Conservation (phyloP, 2,888 invertebrate genomes). For the Leptothorax acervorum region DNA sequence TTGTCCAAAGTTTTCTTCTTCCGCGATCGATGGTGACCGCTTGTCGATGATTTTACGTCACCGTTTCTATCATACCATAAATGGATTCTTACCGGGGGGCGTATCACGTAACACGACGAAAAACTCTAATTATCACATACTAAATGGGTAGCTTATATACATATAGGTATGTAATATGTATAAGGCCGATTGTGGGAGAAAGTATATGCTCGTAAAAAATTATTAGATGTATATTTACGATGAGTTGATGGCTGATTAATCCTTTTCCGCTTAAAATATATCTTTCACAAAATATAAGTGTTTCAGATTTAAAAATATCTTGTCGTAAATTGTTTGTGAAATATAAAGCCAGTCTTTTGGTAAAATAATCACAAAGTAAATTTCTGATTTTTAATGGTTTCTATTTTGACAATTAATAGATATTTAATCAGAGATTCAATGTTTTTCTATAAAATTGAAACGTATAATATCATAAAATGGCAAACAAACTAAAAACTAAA, state of each 20-base stretch:
- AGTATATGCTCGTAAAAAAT: neutral
- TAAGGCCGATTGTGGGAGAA: constrained; percentile 2
- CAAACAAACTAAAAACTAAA: neutral
- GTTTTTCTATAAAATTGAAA: neutral
- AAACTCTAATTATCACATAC: constrained; percentile 23
- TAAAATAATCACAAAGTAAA: neutral
- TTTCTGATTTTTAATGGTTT: neutral
- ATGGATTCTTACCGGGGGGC: constrained; percentile 10
- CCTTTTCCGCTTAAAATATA: neutral
- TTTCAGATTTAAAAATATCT: neutral
- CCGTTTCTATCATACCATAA: neutral
- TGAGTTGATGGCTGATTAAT: neutral
- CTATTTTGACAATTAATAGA: neutral
- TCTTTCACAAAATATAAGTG: neutral
- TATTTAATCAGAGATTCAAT: neutral
- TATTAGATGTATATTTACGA: neutral
- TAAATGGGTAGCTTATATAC: neutral
- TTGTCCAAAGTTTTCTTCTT: constrained; percentile 58
- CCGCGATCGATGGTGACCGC: constrained; percentile 17
- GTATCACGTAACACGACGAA: constrained; percentile 21
- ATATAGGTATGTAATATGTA: neutral
- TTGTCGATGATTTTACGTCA: constrained; percentile 28
- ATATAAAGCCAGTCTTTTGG: neutral
- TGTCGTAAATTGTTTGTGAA: neutral
- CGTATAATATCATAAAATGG: neutral